A percentile compares a stretch with the other conserved stretches of the same genome.
Evolutionary conservation across 2,888 invertebrate genomes (phyloP).

Genomic region (Drosophila austrosaltans): DNA sequence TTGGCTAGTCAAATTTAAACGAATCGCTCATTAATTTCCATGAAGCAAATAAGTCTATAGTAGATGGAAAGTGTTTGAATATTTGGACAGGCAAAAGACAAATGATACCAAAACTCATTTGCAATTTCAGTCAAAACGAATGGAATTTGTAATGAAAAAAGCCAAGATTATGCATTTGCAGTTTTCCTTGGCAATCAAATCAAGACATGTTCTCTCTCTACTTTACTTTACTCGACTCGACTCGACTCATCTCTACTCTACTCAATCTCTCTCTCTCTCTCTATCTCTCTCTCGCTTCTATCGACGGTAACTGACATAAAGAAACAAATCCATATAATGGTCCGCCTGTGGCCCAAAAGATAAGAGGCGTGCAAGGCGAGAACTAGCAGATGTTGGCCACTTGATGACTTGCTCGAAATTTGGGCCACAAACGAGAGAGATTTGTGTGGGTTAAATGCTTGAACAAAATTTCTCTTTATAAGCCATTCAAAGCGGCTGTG

Average conservation of each 20-base stretch:
- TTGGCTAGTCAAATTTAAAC: conserved; percentile 50
- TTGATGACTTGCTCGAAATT: conserved; percentile 18
- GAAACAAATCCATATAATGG: conserved; percentile 11
- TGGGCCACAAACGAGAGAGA: conserved; percentile 3
- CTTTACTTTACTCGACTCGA: background rate
- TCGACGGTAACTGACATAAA: background rate
- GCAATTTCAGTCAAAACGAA: conserved; percentile 5
- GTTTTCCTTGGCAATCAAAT: conserved; percentile 3
- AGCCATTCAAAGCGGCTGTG: conserved; percentile 13
- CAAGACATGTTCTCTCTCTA: background rate
- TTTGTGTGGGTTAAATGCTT: conserved; percentile 20
- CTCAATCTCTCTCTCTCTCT: background rate
- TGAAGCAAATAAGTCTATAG: conserved; percentile 13
- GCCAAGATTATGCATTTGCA: conserved; percentile 5
- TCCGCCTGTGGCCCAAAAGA: conserved; percentile 13
- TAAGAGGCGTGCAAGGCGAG: conserved; percentile 4
- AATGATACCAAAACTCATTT: conserved; percentile 3
- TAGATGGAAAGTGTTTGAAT: background rate
- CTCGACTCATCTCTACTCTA: background rate
- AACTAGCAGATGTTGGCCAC: conserved; percentile 15
- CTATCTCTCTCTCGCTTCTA: no score
- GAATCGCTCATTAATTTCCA: conserved; percentile 65
- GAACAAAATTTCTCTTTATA: conserved; percentile 15
- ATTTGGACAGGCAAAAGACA: background rate
- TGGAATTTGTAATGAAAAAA: conserved; percentile 6